phyloP scores from a whole-genome alignment of 2,113 vertebrate genomes.

The Eidolon helvum region DNA sequence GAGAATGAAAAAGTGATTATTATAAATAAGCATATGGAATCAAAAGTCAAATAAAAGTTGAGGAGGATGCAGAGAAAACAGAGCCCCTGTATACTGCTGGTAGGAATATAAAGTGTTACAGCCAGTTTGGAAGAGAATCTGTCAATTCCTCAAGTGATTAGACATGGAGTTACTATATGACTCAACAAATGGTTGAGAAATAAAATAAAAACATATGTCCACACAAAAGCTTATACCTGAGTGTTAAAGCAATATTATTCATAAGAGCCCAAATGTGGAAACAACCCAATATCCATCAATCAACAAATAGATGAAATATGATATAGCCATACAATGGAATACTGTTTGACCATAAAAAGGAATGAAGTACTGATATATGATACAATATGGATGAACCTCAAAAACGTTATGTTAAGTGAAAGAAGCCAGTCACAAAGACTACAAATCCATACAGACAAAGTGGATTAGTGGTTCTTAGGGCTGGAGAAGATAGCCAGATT shows the following conservation, averaged over 20 bases:
- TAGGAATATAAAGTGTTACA: not conserved
- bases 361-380: not conserved
- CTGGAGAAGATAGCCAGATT: not conserved
- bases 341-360: not conserved
- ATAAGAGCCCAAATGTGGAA: not conserved
- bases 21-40: not conserved
- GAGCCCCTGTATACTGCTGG: not conserved
- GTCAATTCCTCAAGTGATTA: not conserved
- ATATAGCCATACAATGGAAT: not conserved
- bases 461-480: not conserved
- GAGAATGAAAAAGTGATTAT: not conserved
- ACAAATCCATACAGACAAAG: not conserved
- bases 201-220: not conserved
- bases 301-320: not conserved
- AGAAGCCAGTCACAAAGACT: not conserved
- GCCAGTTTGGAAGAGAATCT: not conserved
- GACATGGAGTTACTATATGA: no score
- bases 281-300: not conserved
- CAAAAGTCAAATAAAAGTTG: not conserved
- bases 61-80: not conserved
- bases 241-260: not conserved
- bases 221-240: not conserved
- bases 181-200: no score
- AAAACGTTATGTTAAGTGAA: not conserved
- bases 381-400: not conserved